A percentile compares a stretch with the other conserved stretches of the same genome.
phyloP scores from a whole-genome alignment of 2,113 vertebrate genomes.

The Hucho hucho region DNA sequence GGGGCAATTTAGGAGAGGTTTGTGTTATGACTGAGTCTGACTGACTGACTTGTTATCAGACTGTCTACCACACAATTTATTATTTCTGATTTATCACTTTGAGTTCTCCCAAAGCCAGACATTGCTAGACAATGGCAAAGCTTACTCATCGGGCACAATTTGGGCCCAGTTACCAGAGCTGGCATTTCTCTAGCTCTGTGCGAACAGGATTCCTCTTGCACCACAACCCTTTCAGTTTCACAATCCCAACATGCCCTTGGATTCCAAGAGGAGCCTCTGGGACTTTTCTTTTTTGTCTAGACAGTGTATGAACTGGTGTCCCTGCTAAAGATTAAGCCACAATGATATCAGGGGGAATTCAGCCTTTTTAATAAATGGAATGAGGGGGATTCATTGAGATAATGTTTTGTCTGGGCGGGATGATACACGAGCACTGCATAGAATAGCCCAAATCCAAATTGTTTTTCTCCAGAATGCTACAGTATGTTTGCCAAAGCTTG shows the following conservation, averaged over 20 bases:
- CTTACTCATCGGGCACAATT: neutral
- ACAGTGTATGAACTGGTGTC: neutral
- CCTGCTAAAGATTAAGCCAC: constrained; percentile 8
- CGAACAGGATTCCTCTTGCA: constrained; percentile 4
- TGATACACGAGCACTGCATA: neutral
- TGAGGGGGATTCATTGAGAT: neutral
- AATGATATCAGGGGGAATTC: constrained; percentile 13
- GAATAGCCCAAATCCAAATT: neutral
- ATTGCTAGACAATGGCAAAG: neutral
- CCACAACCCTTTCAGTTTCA: neutral
- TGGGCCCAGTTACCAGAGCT: neutral
- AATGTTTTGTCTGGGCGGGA: constrained; percentile 19
- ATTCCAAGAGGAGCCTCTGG: neutral
- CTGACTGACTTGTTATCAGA: neutral
- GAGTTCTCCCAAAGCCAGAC: neutral
- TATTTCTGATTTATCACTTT: neutral
- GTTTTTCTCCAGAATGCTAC: neutral
- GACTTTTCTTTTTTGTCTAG: constrained; percentile 19
- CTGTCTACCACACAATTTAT: neutral
- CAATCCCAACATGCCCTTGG: constrained; percentile 1
- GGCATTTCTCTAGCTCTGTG: neutral
- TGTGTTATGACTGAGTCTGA: neutral
- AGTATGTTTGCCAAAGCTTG: constrained; percentile 3
- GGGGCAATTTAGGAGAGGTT: neutral
- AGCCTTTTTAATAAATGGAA: constrained; percentile 6